Evolutionary conservation across 2,888 invertebrate genomes (phyloP).

Genomic region (Tribolium freemani): DNA sequence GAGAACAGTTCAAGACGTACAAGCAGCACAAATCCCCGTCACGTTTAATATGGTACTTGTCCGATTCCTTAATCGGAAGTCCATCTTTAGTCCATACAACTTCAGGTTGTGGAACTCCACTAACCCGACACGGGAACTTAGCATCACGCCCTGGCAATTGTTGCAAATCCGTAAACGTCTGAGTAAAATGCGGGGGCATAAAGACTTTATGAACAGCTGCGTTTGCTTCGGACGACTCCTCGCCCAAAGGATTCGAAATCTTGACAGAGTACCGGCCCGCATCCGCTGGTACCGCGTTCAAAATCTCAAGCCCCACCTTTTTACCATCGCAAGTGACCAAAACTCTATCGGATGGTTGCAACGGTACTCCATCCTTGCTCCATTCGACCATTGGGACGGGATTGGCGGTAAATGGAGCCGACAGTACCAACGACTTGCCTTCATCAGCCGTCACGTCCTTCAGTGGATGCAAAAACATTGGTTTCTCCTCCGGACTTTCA

Average conservation of each 20-base stretch:
- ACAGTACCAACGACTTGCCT: conserved; percentile 79
- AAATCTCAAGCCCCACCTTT: conserved; percentile 83
- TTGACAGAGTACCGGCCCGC: conserved; percentile 85
- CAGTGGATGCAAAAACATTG: conserved; percentile 81
- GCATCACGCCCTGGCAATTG: conserved; percentile 85
- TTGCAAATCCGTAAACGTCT: conserved; percentile 79
- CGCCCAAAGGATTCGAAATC: conserved; percentile 83
- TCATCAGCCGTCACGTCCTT: conserved; percentile 86
- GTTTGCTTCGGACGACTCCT: conserved; percentile 78
- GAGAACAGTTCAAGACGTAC: conserved; percentile 78
- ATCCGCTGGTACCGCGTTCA: conserved; percentile 78
- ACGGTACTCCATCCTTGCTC: conserved; percentile 81
- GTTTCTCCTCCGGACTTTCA: conserved; percentile 80
- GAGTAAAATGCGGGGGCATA: conserved; percentile 85
- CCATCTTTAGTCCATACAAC: conserved; percentile 91
- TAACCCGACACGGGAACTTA: conserved; percentile 85
- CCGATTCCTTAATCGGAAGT: conserved; percentile 76
- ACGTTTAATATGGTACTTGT: conserved; percentile 81
- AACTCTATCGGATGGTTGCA: conserved; percentile 77
- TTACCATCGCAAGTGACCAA: conserved; percentile 87
- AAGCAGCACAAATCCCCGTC: conserved; percentile 87
- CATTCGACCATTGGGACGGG: conserved; percentile 86
- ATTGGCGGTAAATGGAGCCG: conserved; percentile 74
- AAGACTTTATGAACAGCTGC: conserved; percentile 84
- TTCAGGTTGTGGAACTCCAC: conserved; percentile 87